phyloP scores from a whole-genome alignment of 1,140 invertebrate genomes.

The Drosophila sechellia region DNA sequence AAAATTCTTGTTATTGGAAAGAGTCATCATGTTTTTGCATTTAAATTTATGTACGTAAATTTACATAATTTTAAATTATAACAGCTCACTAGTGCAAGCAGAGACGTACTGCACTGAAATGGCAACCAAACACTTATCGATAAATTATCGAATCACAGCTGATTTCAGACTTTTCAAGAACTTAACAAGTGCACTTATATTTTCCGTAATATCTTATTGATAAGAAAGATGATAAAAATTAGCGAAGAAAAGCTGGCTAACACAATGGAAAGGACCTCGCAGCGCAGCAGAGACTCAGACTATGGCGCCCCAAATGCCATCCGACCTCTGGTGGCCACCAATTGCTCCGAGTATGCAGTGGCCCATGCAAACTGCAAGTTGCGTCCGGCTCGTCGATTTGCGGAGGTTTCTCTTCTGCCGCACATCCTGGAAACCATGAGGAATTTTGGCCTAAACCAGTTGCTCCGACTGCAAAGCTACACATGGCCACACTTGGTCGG shows the following conservation, averaged over 20 bases:
- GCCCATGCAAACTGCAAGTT: slow-evolving; percentile 19
- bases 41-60: too few relatives aligned
- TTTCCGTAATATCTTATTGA: not conserved
- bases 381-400: slow-evolving; percentile 23
- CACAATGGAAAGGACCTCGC: not conserved
- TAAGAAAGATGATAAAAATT: not conserved
- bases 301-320: accelerated
- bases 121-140: not conserved
- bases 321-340: slow-evolving; percentile 26
- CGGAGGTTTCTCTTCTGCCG: slow-evolving; percentile 37
- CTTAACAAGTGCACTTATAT: not conserved
- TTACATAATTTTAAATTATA: too few relatives aligned
- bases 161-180: not conserved
- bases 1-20: too few relatives aligned
- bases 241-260: not conserved
- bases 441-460: slow-evolving; percentile 11
- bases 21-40: too few relatives aligned
- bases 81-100: not conserved
- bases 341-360: slow-evolving; percentile 49
- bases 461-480: slow-evolving; percentile 63
- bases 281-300: not conserved
- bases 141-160: not conserved
- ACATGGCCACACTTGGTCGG: slow-evolving; percentile 47
- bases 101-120: not conserved
- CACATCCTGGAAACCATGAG: slow-evolving; percentile 43